phyloP scores from a whole-genome alignment of 2,797 vertebrate species.

The Thaleichthys pacificus region DNA sequence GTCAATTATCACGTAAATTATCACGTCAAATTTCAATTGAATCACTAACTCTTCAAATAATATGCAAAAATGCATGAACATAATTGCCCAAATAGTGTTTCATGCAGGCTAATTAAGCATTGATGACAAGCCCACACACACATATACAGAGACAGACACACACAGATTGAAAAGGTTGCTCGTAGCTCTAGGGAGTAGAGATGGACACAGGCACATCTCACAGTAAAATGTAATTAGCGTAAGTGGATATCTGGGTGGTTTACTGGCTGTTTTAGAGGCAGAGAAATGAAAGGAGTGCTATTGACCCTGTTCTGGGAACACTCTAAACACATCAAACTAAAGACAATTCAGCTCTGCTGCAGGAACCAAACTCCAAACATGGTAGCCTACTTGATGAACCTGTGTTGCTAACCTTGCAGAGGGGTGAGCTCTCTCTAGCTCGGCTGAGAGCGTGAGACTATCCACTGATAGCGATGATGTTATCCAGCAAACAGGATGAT shows the following conservation, averaged over 20 bases:
- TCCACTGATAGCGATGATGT: no score
- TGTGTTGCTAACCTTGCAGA: conserved; percentile 28
- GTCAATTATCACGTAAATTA: no score
- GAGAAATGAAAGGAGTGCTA: conserved; percentile 47
- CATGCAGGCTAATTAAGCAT: not conserved
- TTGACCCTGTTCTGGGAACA: conserved; percentile 47
- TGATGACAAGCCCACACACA: conserved; percentile 6
- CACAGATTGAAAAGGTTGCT: conserved; percentile 36
- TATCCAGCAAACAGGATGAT: no score
- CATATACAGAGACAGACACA: not conserved
- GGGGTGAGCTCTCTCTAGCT: conserved; percentile 7
- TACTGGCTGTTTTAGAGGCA: conserved; percentile 56
- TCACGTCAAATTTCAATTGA: not conserved
- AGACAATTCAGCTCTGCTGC: conserved; percentile 38
- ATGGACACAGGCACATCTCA: conserved; percentile 48
- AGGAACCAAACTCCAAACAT: conserved; percentile 29
- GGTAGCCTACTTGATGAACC: conserved; percentile 18
- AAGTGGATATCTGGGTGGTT: conserved; percentile 59
- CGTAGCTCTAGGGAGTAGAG: conserved; percentile 33
- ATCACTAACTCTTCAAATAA: not conserved
- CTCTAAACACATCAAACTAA: conserved; percentile 47
- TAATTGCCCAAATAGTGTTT: conserved; percentile 13
- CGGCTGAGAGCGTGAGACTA: not conserved
- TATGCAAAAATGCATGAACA: conserved; percentile 2
- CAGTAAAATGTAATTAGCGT: conserved; percentile 63